phyloP scores from a whole-genome alignment of 2,797 vertebrate species.

The Parauchenoglanis punctatus region DNA sequence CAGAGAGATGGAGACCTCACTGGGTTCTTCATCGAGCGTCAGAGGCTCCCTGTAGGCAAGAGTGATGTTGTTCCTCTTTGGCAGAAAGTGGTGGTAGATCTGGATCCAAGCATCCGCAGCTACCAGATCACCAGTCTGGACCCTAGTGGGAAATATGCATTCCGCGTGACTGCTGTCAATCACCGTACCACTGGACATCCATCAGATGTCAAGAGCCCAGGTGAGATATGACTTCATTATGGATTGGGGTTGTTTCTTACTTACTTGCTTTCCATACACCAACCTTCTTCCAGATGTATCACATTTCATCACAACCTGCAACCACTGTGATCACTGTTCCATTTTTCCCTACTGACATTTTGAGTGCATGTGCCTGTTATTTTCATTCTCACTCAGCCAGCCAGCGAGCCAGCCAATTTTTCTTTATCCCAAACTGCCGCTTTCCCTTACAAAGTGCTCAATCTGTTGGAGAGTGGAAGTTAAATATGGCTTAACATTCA shows the following conservation, averaged over 20 bases:
- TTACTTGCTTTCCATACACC: neutral
- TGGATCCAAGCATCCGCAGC: conserved; percentile 76
- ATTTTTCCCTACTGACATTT: neutral
- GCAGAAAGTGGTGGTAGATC: conserved; percentile 73
- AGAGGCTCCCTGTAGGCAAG: conserved; percentile 51
- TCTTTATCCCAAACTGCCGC: neutral
- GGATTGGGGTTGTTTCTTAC: neutral
- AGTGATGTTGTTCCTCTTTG: conserved; percentile 63
- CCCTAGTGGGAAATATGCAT: conserved; percentile 79
- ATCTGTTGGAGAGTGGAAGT: neutral
- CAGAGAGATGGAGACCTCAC: conserved; percentile 75
- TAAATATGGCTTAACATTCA: neutral
- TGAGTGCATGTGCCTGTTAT: neutral
- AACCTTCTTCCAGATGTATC: neutral
- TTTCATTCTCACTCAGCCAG: neutral
- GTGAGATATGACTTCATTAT: conserved; percentile 66
- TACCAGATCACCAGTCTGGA: conserved; percentile 78
- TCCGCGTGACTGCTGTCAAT: conserved; percentile 85
- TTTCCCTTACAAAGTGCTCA: neutral
- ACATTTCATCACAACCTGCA: neutral
- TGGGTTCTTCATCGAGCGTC: conserved; percentile 83
- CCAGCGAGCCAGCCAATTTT: neutral
- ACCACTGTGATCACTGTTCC: neutral
- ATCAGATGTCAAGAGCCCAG: conserved; percentile 87
- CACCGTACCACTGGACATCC: conserved; percentile 84